Conservation (phyloP, 2,888 invertebrate genomes). For the Spodoptera picta region DNA sequence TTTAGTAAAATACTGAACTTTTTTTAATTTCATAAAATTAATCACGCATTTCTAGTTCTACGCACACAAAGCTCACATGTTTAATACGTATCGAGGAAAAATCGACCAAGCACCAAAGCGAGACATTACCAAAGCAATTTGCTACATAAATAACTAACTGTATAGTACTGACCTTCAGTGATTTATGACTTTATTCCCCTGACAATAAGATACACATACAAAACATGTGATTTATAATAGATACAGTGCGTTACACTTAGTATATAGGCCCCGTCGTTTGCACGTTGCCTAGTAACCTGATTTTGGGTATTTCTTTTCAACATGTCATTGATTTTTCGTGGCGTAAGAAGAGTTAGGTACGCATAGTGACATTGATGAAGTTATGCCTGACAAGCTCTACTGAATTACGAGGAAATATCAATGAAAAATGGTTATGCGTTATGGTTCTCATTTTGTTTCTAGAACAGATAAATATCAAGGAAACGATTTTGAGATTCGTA, state of each 20-base stretch:
- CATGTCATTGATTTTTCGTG: conserved; percentile 51
- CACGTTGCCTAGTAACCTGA: conserved; percentile 68
- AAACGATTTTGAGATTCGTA: too few species aligned
- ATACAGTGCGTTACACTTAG: conserved; percentile 63
- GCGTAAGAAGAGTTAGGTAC: conserved; percentile 2
- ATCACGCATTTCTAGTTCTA: too few species aligned
- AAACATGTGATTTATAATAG: conserved; percentile 68
- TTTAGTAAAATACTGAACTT: too few species aligned
- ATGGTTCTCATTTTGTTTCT: too few species aligned
- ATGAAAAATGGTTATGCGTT: too few species aligned
- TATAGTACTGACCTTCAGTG: conserved; percentile 62
- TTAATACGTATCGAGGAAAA: neutral
- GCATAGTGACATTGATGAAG: conserved; percentile 8
- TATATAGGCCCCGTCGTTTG: conserved; percentile 58
- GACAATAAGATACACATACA: conserved; percentile 63
- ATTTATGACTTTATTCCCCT: conserved; percentile 64
- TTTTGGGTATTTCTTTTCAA: conserved; percentile 52
- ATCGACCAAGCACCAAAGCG: conserved; percentile 40
- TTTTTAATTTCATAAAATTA: too few species aligned
- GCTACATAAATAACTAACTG: conserved; percentile 33
- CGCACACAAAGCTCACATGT: too few species aligned
- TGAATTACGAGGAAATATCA: conserved; percentile 7
- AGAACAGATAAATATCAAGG: too few species aligned
- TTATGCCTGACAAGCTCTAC: conserved; percentile 1
- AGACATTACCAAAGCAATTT: conserved; percentile 39